These are phyloP conservation scores for Papilio gigon DNA, from an alignment of 2,888 invertebrate species.

Conservation along the genomic window DNA sequence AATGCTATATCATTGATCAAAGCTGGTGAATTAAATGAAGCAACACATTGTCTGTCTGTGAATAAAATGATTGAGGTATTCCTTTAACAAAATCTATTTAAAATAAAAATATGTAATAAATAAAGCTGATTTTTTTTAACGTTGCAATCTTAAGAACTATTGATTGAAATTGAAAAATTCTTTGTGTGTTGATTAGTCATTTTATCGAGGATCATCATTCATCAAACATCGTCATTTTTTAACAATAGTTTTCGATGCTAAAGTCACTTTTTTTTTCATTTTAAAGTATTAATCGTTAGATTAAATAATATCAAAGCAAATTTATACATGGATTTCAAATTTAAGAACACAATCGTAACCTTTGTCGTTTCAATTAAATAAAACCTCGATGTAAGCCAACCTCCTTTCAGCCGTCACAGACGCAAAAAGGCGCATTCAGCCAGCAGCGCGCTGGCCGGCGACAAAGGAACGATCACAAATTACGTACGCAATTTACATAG, in stretches of 20 bases:
- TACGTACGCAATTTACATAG: constrained; percentile 76
- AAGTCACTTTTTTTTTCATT: no score
- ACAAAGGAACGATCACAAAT: constrained; percentile 68
- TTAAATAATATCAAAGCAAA: neutral
- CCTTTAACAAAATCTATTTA: no score
- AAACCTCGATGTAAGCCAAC: constrained; percentile 36
- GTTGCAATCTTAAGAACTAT: no score
- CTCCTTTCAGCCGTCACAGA: constrained; percentile 53
- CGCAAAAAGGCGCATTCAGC: constrained; percentile 48
- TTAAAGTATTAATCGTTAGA: no score
- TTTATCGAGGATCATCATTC: no score
- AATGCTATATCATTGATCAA: neutral
- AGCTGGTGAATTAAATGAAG: neutral
- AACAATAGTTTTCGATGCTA: no score
- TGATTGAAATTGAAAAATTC: no score
- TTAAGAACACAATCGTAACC: constrained; percentile 15
- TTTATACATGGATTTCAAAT: neutral
- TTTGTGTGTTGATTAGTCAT: no score
- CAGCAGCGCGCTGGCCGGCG: constrained; percentile 42
- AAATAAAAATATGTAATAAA: no score
- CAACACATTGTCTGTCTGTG: neutral
- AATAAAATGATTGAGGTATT: neutral
- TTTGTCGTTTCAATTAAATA: constrained; percentile 36
- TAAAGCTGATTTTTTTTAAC: no score
- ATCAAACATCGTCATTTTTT: no score